These are phyloP conservation scores for Apistogramma diplotaenia DNA, from an alignment of 2,113 vertebrate genomes.

Conservation along the genomic window DNA sequence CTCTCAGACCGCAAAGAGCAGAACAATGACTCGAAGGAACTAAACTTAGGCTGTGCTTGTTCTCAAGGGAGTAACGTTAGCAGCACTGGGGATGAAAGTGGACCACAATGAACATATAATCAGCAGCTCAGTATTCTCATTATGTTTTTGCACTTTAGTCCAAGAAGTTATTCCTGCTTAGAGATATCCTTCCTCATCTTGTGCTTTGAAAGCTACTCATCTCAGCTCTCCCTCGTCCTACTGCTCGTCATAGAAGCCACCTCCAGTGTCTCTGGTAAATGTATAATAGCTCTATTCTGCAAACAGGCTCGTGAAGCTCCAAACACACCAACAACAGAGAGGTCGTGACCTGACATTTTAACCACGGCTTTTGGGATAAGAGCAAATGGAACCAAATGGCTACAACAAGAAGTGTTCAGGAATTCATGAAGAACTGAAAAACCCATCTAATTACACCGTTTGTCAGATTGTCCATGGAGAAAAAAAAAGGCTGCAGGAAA, in stretches of 20 bases:
- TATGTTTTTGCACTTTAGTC: not conserved
- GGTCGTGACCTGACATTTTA: conserved; percentile 1
- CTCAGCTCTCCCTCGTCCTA: not conserved
- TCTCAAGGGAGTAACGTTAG: conserved; percentile 23
- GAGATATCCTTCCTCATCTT: not conserved
- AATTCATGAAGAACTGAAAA: not conserved
- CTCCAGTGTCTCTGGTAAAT: conserved; percentile 9
- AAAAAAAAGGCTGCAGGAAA: not conserved
- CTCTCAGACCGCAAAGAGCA: conserved; percentile 5
- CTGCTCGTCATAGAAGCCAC: not conserved
- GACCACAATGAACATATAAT: not conserved
- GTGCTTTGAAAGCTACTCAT: not conserved
- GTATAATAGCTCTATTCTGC: not conserved
- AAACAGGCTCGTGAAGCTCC: not conserved
- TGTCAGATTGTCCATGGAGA: not conserved
- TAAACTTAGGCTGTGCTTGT: conserved; percentile 26
- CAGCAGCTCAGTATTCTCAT: conserved; percentile 5
- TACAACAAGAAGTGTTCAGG: not conserved
- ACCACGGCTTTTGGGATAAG: not conserved
- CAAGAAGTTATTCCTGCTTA: not conserved
- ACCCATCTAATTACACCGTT: not conserved
- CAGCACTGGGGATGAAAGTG: not conserved
- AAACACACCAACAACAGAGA: not conserved
- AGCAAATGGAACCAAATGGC: not conserved
- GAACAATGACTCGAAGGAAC: conserved; percentile 42